Base-by-base conservation (phyloP, 2,888 invertebrate species). In the Minunthozetes semirufus region DNA sequence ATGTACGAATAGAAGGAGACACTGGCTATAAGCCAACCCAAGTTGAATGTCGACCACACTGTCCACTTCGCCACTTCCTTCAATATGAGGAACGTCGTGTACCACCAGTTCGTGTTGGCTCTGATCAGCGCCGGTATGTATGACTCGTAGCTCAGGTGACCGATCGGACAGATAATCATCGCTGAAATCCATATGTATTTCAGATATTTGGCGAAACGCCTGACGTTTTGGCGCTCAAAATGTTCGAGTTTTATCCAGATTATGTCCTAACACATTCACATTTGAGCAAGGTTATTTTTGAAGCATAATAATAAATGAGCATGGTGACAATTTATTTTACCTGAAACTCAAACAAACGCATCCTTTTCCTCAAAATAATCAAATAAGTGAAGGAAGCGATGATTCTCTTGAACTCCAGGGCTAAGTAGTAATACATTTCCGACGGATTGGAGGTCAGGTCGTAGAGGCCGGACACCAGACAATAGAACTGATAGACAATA, bases 81-180 rank as follows among this genome's bases (percentile, higher is more conserved):
- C 5, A 13, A 33, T 17, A 63, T 63, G 1, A 63, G 25, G 17
- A 17, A 4, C 2, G n/a, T 6, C 1, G 9, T 63, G 3, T 33
- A 4, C 8, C 6, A 2, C 11, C 8, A 33, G 17, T 29, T 38
- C 0, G n/a, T 19, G n/a, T 63, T 33, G 15, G 63, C 25, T n/a
- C 8, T n/a, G 19, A 63, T 38, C n/a, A 63, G 8, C 13, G 33
- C 19, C 27, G 29, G 63, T 5, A 63, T 63, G 38, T 33, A n/a
- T 63, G 63, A 63, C 19, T 63, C 63, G 22, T 33, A 63, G 63
- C 63, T 63, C 33, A 63, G 19, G 19, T 63, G 63, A 27, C 63
- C 63, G 33, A 63, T 22, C 29, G 63, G 33, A 33, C 63, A 63
- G 63, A 63, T 33, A n/a, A 63, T 63, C 29, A 63, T 29, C 19